Percentiles rank a stretch among this genome's conserved stretches.
Evolutionary conservation across 2,888 invertebrate genomes (phyloP).

Genomic region (Rhagophthalmus giganteus): DNA sequence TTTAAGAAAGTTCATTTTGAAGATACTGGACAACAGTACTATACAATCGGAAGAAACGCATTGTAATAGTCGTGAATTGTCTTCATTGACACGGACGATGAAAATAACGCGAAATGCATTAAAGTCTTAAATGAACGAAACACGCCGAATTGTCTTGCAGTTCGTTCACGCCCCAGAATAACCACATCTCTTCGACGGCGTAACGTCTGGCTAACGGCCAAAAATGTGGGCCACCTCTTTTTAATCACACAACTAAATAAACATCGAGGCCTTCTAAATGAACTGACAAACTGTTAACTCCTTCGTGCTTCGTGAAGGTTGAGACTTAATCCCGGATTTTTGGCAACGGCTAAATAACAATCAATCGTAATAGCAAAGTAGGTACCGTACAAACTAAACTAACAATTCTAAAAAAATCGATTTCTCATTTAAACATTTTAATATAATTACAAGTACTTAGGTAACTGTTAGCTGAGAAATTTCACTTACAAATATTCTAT

Average conservation of each 20-base stretch:
- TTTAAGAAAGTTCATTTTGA: constrained; percentile 31
- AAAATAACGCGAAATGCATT: constrained; percentile 17
- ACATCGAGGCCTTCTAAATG: constrained; percentile 7
- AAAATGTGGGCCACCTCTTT: constrained; percentile 18
- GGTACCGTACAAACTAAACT: no score
- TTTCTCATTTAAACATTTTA: no score
- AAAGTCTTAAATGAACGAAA: constrained; percentile 9
- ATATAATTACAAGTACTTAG: no score
- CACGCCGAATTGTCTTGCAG: constrained; percentile 4
- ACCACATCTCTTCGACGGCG: constrained; percentile 6
- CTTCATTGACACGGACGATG: constrained; percentile 2
- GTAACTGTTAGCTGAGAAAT: no score
- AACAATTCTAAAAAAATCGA: no score
- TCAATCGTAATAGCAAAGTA: no score
- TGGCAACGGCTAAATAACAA: no score
- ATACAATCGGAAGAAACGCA: constrained; percentile 12
- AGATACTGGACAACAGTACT: constrained; percentile 7
- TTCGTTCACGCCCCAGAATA: constrained; percentile 27
- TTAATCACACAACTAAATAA: constrained; percentile 15
- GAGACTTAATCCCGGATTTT: no score
- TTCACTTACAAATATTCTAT: no score
- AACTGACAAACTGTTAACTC: constrained; percentile 3
- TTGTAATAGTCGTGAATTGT: constrained; percentile 3
- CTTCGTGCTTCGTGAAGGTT: background rate
- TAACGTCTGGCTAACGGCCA: constrained; percentile 15